Conservation (phyloP, 2,113 vertebrate species). For the Aphelocoma coerulescens region DNA sequence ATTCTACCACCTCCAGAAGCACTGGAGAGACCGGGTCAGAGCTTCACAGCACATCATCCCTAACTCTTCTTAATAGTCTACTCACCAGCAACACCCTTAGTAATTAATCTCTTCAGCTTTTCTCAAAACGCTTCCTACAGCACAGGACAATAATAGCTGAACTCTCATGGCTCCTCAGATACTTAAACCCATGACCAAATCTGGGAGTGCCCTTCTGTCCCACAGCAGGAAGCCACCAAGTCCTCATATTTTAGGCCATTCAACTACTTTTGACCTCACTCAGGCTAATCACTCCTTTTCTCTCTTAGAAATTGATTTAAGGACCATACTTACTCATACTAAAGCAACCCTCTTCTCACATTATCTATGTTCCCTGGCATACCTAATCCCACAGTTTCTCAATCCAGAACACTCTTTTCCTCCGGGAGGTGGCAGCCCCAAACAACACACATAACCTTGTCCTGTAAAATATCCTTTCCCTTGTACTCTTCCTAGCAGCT, state of each 20-base stretch:
- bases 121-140: neutral
- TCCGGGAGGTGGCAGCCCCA: fast-evolving
- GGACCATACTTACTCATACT: neutral
- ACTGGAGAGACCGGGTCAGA: neutral
- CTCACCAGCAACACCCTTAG: neutral
- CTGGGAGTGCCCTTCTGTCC: neutral
- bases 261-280: neutral
- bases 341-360: neutral
- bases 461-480: neutral
- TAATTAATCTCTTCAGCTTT: neutral
- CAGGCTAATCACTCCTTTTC: neutral
- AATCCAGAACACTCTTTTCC: neutral
- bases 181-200: neutral
- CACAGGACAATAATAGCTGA: neutral
- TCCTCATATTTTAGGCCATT: neutral
- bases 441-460: neutral
- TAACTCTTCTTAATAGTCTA: neutral
- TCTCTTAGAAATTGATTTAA: neutral
- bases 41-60: neutral
- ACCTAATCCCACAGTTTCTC: neutral
- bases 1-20: neutral
- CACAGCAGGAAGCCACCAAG: neutral
- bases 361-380: fast-evolving
- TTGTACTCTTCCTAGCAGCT: neutral
- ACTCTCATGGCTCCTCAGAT: neutral